A percentile compares a stretch with the other conserved stretches of the same genome.
Evolutionary conservation across 2,113 vertebrate genomes (phyloP).

Genomic region (rabbit (Oryctolagus cuniculus)): DNA sequence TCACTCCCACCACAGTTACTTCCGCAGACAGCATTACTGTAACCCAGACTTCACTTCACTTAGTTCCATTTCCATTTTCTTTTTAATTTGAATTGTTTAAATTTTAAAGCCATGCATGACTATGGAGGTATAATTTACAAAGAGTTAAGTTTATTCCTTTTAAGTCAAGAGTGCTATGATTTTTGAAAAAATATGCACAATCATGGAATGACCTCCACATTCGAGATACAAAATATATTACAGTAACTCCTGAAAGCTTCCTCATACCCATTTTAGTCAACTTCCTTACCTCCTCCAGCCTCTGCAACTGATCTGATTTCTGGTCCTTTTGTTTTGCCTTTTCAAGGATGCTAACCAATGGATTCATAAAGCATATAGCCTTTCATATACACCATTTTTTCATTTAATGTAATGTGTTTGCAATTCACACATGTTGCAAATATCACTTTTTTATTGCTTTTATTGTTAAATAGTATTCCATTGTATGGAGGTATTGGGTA

Average conservation of each 20-base stretch:
- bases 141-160: neutral
- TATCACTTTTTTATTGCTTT: neutral
- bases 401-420: neutral
- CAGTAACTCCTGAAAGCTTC: neutral
- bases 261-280: neutral
- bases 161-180: neutral
- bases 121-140: neutral
- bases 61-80: neutral
- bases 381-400: neutral
- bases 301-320: neutral
- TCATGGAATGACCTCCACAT: neutral
- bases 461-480: neutral
- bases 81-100: constrained; percentile 11
- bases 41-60: neutral
- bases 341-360: neutral
- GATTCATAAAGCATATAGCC: neutral
- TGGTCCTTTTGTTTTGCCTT: neutral
- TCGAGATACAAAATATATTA: neutral
- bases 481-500: neutral
- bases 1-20: neutral
- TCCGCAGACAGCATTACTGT: neutral
- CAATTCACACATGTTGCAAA: too few species aligned
- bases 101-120: neutral
- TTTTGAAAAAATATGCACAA: neutral
- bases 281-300: neutral